Evolutionary conservation across 2,888 invertebrate genomes (phyloP).

Genomic region (Piscicola geometra): DNA sequence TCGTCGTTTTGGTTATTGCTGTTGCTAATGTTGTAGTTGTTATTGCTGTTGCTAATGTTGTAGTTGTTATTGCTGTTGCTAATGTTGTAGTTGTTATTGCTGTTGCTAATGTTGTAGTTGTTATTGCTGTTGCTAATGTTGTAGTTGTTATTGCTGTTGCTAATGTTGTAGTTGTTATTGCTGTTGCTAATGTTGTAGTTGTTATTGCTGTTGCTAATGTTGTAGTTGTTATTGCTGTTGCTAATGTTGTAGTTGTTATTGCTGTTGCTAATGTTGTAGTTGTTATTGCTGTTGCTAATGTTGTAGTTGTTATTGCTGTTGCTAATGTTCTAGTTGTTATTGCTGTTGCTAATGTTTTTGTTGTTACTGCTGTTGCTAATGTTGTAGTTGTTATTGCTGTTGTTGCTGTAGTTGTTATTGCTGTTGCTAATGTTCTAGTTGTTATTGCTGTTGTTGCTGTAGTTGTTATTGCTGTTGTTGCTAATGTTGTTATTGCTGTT

Average conservation of each 20-base stretch:
- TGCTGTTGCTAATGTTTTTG: no score
- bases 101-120: not conserved
- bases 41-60: not conserved
- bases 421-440: no score
- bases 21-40: not conserved
- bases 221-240: no score
- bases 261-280: not conserved
- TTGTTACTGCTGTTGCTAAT: no score
- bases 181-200: not conserved
- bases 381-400: not conserved
- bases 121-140: not conserved
- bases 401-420: no score
- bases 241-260: no score
- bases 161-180: not conserved
- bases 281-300: not conserved
- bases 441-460: no score
- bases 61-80: not conserved
- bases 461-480: no score
- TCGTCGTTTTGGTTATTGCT: no score
- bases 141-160: not conserved
- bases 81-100: not conserved
- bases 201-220: not conserved
- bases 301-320: not conserved
- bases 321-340: no score
- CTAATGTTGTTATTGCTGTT: no score